Base-by-base conservation (phyloP, 2,888 invertebrate species). In the Endotricha flammealis region DNA sequence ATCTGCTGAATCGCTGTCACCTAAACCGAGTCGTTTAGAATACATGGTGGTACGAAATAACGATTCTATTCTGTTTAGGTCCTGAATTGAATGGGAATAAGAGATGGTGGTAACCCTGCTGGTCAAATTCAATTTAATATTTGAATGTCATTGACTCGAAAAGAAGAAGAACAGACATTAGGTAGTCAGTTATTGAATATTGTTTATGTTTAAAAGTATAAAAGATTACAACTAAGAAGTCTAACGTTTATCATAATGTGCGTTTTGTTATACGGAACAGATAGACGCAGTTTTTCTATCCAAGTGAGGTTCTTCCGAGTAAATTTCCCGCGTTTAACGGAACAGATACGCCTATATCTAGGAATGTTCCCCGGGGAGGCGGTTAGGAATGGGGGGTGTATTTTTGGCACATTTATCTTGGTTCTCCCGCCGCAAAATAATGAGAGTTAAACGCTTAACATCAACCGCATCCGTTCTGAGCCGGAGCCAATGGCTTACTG, bases 371-470 rank as follows among this genome's bases (percentile, higher is more conserved):
- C 53, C 34, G 29, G 60, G 64, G 60, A 57, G 10, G 7, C 29
- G 13, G 22, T 13, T 10, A 20, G 10, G 9, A 35, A 29, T 14
- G 27, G 12, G 25, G 20, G 29, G 17, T 43, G 52, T 48, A 53
- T 62, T 64, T 65, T 66, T 64, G 67, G 62, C 68, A 61, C 66
- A 68, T 68, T 62, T 50, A 57, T 68, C 57, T 64, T 53, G 53
- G 56, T 47, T 38, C 38, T 44, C 51, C 48, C 46, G 46, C 46
- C 51, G 53, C 57, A 51, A 57, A 62, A 58, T 71, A 71, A 70
- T 66, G 50, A 53, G 57, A 63, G 63, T 67, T 70, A 74, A 77
- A 70, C 63, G 66, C 58, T 69, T 66, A 65, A 60, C 62, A 67
- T 63, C 61, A 48, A 52, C 56, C 54, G 58, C 57, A 64, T 69